Conservation (phyloP, 2,113 vertebrate genomes). For the Malurus alboscapulatus region DNA sequence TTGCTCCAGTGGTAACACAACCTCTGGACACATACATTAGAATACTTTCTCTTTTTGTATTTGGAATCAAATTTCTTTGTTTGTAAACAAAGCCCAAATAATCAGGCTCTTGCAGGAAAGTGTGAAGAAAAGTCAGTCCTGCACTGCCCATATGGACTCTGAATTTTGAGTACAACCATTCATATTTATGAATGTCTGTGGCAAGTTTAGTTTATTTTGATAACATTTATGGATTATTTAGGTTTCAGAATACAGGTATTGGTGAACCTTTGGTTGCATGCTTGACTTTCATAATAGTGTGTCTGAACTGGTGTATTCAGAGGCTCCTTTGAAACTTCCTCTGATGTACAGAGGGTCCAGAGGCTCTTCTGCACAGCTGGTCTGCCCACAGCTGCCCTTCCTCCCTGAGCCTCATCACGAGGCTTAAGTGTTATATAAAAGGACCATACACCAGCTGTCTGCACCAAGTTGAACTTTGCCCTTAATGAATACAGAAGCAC, state of each 20-base stretch:
- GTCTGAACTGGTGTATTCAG: not conserved
- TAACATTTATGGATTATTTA: not conserved
- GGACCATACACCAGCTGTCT: conserved; percentile 66
- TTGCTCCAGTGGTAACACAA: not conserved
- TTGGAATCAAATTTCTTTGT: conserved; percentile 1
- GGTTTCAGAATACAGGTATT: not conserved
- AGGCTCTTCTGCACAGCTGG: conserved; percentile 16
- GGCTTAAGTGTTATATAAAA: conserved; percentile 66
- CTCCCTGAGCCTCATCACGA: conserved; percentile 58
- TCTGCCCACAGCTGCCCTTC: conserved; percentile 59
- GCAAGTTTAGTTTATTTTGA: not conserved
- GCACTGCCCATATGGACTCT: not conserved
- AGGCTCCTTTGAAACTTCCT: conserved; percentile 51
- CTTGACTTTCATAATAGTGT: not conserved
- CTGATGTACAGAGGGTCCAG: conserved; percentile 36
- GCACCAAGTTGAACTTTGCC: conserved; percentile 60
- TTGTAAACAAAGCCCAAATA: conserved; percentile 1
- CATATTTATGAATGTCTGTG: not conserved
- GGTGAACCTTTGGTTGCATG: not conserved
- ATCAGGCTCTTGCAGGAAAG: not conserved
- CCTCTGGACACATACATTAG: not conserved
- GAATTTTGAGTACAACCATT: not conserved
- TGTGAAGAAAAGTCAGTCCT: not conserved
- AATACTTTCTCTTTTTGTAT: not conserved
- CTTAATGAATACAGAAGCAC: conserved; percentile 66